These are phyloP conservation scores for Syrrhaptes paradoxus DNA, from an alignment of 2,113 vertebrate species.

Conservation along the genomic window DNA sequence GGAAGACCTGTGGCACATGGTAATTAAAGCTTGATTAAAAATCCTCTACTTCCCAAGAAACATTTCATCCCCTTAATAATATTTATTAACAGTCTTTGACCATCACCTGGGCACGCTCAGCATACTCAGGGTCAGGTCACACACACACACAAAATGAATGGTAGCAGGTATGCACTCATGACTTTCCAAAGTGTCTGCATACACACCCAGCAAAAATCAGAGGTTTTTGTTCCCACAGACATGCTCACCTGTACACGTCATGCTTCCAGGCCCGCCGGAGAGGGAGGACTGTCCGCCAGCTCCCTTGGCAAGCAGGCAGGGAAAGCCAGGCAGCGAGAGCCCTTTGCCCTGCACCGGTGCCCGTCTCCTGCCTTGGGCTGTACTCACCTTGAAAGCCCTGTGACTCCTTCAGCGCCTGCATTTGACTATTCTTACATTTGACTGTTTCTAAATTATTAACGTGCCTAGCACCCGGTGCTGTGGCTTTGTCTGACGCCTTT, in stretches of 20 bases:
- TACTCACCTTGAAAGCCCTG: not conserved
- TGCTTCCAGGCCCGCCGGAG: not conserved
- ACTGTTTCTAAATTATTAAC: slow-evolving; percentile 9
- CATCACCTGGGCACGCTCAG: not conserved
- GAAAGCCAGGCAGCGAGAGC: not conserved
- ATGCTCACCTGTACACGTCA: accelerated
- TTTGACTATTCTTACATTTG: not conserved
- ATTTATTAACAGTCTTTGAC: not conserved
- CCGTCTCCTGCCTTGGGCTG: not conserved
- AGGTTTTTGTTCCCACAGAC: not conserved
- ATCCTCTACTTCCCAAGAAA: not conserved
- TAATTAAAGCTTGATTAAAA: not conserved
- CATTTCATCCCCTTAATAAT: not conserved
- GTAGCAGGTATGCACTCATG: accelerated
- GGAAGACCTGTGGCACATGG: not conserved
- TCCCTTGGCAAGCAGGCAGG: not conserved
- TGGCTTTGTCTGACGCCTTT: slow-evolving; percentile 14
- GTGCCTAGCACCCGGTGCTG: not conserved
- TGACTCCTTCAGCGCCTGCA: not conserved
- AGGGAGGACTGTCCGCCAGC: accelerated
- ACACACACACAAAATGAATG: accelerated
- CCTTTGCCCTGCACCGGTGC: not conserved
- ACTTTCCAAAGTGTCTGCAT: not conserved
- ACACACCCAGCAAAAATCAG: not conserved
- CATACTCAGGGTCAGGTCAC: not conserved